Evolutionary conservation across 1,140 invertebrate species (phyloP), one percentile per base, ranked within the genome.

Genomic region (Coptotermes formosanus): DNA sequence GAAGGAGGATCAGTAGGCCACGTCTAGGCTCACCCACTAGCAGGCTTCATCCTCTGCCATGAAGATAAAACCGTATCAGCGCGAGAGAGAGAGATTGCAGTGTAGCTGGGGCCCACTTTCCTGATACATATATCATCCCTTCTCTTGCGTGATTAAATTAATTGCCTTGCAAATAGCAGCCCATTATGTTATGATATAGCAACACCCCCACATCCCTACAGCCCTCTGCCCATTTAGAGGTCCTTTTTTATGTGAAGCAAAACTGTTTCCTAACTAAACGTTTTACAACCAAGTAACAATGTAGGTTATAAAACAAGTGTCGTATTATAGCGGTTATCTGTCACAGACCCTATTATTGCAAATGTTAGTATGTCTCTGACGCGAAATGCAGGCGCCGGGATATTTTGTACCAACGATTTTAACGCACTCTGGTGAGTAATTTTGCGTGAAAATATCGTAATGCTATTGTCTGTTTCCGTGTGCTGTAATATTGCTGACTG

Each of bases 181-280:
- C 64, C 64, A 75, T 75, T 75, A 75, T 75, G 64, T 75, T 75
- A 75, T 75, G 64, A 75, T 75, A 75, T 75, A 30, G 52, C 52
- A 19, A 55, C 25, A 25, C 64, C 64, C 9, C n/a, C n/a, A 64
- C 59, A 4, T 14, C 11, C n/a, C n/a, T 25, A 9, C n/a, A 30
- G 6, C 16, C n/a, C 64, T 25, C 64, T 75, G 3, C 25, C 64
- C 64, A n/a, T 30, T 75, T 75, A 75, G 25, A 75, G 64, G 1
- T 75, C 64, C n/a, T 16, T 75, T 75, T 75, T 1, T 75, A 75
- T 30, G 25, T 75, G 64, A 75, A 75, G 25, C 64, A 75, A 30
- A 75, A 75, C 64, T 75, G 64, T 30, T 75, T 75, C 64, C 64
- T 75, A 8, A n/a, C n/a, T 75, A 75, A 30, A 64, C 25, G 25